Conservation (phyloP, 1,140 invertebrate species). For the Drosophila tsacasi region DNA sequence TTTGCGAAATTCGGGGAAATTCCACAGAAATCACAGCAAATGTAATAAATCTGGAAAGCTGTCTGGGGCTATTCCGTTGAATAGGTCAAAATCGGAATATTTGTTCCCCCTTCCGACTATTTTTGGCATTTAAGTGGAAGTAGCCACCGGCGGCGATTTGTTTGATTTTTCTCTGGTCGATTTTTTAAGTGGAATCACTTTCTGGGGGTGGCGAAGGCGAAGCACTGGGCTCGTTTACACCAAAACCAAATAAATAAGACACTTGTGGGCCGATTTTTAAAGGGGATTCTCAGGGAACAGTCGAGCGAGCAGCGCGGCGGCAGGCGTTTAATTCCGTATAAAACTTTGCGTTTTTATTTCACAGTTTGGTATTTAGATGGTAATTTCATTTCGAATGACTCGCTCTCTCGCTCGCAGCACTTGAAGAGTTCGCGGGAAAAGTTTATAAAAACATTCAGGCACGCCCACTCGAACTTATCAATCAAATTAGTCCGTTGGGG, state of each 20-base stretch:
- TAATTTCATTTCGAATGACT: slow-evolving; percentile 17
- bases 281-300: slow-evolving; percentile 3
- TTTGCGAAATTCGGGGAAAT: slow-evolving; percentile 34
- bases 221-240: slow-evolving; percentile 42
- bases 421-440: slow-evolving; percentile 57
- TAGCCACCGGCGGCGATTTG: slow-evolving; percentile 8
- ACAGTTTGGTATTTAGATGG: slow-evolving; percentile 41
- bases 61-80: slow-evolving; percentile 48
- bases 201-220: slow-evolving; percentile 9
- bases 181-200: slow-evolving; percentile 63
- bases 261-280: slow-evolving; percentile 19
- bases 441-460: slow-evolving; percentile 64
- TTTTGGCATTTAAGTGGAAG: slow-evolving; percentile 64
- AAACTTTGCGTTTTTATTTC: slow-evolving; percentile 67
- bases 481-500: slow-evolving; percentile 44
- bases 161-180: slow-evolving; percentile 10
- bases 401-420: slow-evolving; percentile 6
- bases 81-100: slow-evolving; percentile 28
- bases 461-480: slow-evolving; percentile 21
- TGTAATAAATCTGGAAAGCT: slow-evolving; percentile 36
- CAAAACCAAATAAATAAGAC: slow-evolving; percentile 51
- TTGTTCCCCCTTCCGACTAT: slow-evolving; percentile 25
- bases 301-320: slow-evolving; percentile 7
- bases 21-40: slow-evolving; percentile 44
- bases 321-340: slow-evolving; percentile 46